phyloP scores from a whole-genome alignment of 2,113 vertebrate genomes.

The Thryonomys swinderianus region DNA sequence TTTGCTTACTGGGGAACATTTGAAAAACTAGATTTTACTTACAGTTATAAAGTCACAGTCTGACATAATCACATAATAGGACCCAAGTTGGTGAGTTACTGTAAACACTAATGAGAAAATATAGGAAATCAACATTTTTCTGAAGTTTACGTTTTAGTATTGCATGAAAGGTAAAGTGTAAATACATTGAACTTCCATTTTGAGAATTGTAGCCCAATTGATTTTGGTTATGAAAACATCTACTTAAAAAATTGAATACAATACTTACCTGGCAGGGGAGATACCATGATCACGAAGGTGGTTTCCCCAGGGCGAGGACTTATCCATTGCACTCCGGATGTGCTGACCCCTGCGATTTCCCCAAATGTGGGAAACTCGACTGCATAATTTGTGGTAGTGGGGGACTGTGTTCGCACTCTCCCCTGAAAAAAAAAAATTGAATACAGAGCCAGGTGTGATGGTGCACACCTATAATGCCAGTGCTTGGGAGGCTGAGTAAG shows the following conservation, averaged over 20 bases:
- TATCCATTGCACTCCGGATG: too few relatives aligned
- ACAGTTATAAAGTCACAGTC: neutral
- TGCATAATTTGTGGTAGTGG: too few relatives aligned
- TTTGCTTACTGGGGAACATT: slow-evolving; percentile 5
- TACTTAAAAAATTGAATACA: neutral
- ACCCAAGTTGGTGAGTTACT: neutral
- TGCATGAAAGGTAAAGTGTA: neutral
- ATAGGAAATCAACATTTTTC: neutral
- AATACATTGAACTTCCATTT: neutral
- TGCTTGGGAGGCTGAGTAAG: neutral
- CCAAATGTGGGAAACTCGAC: too few relatives aligned
- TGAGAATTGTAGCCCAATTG: neutral
- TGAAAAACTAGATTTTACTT: slow-evolving; percentile 8
- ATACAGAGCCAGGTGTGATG: neutral
- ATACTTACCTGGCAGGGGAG: too few relatives aligned
- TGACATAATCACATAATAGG: neutral
- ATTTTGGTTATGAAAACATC: neutral
- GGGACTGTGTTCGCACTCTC: too few relatives aligned
- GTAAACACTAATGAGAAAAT: neutral
- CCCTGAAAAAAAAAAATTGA: neutral
- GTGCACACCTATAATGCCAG: neutral
- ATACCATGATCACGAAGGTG: too few relatives aligned
- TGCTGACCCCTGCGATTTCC: too few relatives aligned
- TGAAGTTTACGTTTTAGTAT: neutral
- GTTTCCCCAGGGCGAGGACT: too few relatives aligned